These are phyloP conservation scores for Colaptes auratus DNA, from an alignment of 2,113 vertebrate species.

Conservation along the genomic window DNA sequence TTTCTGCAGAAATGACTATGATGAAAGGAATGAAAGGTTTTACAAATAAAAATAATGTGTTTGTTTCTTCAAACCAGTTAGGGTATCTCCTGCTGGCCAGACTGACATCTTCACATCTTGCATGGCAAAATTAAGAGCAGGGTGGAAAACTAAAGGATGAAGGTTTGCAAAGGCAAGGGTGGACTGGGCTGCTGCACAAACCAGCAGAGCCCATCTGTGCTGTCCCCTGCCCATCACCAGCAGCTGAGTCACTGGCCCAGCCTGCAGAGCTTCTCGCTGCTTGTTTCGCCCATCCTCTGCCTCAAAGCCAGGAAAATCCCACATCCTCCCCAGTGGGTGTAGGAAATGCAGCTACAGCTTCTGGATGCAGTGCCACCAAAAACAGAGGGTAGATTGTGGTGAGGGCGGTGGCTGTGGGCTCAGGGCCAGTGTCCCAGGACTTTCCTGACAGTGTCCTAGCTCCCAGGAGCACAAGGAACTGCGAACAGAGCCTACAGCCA, in stretches of 20 bases:
- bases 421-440: neutral
- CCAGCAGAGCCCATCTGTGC: accelerated
- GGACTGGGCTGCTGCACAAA: neutral
- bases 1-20: slow-evolving; percentile 79
- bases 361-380: neutral
- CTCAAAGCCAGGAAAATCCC: slow-evolving; percentile 53
- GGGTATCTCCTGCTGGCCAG: neutral
- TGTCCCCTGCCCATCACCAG: neutral
- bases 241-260: slow-evolving; percentile 38
- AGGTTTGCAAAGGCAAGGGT: neutral
- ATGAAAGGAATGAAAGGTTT: slow-evolving; percentile 61
- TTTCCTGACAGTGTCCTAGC: neutral
- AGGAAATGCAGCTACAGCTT: neutral
- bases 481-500: accelerated
- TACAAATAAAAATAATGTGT: slow-evolving; percentile 38
- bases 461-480: neutral
- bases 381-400: slow-evolving; percentile 13
- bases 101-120: neutral
- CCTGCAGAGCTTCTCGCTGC: neutral
- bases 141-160: neutral
- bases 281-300: neutral
- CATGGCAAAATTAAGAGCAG: neutral
- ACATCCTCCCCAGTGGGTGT: slow-evolving; percentile 48
- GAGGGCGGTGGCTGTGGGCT: accelerated
- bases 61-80: slow-evolving; percentile 29